These are phyloP conservation scores for Ophioninae sp. DNA, from an alignment of 2,888 invertebrate species.

Conservation along the genomic window DNA sequence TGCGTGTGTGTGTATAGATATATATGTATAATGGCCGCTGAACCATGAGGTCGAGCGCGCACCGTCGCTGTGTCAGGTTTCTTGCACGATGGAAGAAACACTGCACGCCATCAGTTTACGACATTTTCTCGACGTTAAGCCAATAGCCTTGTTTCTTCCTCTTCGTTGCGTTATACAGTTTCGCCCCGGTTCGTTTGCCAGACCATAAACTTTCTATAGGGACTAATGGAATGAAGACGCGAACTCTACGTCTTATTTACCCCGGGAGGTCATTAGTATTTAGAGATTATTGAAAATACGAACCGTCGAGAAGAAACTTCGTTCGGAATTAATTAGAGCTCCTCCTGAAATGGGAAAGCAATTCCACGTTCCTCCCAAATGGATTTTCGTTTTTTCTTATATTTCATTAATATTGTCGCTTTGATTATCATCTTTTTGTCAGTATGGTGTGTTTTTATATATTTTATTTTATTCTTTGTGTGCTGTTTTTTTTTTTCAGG, in stretches of 20 bases:
- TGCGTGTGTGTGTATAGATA: too few species aligned
- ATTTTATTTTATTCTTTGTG: too few species aligned
- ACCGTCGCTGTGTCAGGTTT: conserved; percentile 13
- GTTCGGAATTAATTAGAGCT: background rate
- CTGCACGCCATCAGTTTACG: conserved; percentile 39
- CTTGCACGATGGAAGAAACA: conserved; percentile 39
- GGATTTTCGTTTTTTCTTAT: too few species aligned
- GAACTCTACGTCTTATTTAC: conserved; percentile 20
- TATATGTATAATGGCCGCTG: background rate
- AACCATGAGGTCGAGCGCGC: conserved; percentile 13
- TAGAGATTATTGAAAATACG: background rate
- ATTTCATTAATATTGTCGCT: too few species aligned
- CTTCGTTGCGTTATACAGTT: conserved; percentile 32
- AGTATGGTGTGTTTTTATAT: too few species aligned
- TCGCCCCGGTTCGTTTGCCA: conserved; percentile 26
- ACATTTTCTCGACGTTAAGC: conserved; percentile 48
- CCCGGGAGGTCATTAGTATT: conserved; percentile 12
- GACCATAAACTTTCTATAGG: conserved; percentile 28
- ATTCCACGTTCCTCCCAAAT: too few species aligned
- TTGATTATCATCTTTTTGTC: too few species aligned
- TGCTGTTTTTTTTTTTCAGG: too few species aligned
- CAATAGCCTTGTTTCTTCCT: conserved; percentile 39
- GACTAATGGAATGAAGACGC: conserved; percentile 15
- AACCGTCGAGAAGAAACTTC: background rate
- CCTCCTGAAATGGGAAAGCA: background rate